phyloP scores from a whole-genome alignment of 1,140 invertebrate species.

The Metopolophium dirhodum region DNA sequence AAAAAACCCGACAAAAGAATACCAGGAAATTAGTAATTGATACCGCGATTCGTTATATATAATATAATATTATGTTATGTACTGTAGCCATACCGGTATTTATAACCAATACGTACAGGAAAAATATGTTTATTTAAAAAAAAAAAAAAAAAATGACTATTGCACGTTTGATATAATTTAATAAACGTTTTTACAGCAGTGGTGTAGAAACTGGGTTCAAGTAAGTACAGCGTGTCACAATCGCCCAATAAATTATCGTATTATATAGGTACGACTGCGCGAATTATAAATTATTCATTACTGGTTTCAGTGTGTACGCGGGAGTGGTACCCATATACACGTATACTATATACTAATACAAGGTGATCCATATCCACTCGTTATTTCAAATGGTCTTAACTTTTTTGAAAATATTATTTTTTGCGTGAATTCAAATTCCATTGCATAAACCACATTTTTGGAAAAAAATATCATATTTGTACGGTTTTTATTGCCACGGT shows the following conservation, averaged over 20 bases:
- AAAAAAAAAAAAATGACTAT: neutral
- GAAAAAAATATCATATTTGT: neutral
- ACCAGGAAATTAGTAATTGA: neutral
- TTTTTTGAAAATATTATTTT: constrained; percentile 8
- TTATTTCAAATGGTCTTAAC: neutral
- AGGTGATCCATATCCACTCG: neutral
- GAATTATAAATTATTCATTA: constrained; percentile 18
- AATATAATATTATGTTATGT: neutral
- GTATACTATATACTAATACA: neutral
- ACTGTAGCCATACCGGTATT: neutral
- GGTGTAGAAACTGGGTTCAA: neutral
- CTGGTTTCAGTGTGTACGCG: neutral
- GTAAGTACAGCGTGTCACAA: neutral
- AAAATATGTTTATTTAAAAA: neutral
- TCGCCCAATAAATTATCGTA: neutral
- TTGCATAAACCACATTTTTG: neutral
- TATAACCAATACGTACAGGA: neutral
- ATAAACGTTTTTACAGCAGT: too few relatives aligned
- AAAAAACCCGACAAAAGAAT: neutral
- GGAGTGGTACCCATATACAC: neutral
- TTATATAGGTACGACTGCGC: neutral
- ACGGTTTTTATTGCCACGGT: neutral
- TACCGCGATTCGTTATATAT: neutral
- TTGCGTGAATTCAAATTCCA: neutral
- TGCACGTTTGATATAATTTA: neutral